Base-by-base conservation (phyloP, 2,113 vertebrate genomes). In the Vidua macroura region DNA sequence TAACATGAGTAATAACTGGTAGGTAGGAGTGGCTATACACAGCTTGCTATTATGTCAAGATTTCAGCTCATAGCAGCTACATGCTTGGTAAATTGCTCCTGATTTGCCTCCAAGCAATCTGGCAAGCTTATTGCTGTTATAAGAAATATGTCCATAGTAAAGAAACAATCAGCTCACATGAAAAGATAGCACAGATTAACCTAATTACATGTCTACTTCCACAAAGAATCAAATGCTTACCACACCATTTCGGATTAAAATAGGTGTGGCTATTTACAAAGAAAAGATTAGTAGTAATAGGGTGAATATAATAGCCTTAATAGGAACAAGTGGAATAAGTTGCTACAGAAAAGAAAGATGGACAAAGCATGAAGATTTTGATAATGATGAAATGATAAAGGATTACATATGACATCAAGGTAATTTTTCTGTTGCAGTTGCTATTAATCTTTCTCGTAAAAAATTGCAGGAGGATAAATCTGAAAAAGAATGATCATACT, bases 201-300 rank as follows among this genome's bases (percentile, higher is more conserved):
- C 98, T 98, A 98, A 98, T 99, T 98, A 98, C 97, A 98, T 98
- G 98, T 98, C 98, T 98, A 97, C 98, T 96, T 94, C 98, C 98
- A 99, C 98, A 99, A 99, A 99, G 98, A 98, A 98, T 98, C 98
- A 98, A 98, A 98, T 98, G 98, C 98, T 99, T 98, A 96, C 98
- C 92, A 97, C 97, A 97, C 97, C 82, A 33, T 87, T 97, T 88
- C 19, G 96, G 98, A 98, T 98, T 98, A 98, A 98, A 98, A 98
- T 98, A 98, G 99, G 99, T 98, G 98, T 98, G 99, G 98, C 98
- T 98, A 98, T 98, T 98, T 98, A 99, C 98, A 98, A 98, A 99
- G 98, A 98, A 98, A 98, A 98, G 98, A 99, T 99, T 99, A 99
- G 98, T 94, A 97, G 98, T 98, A 98, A 97, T 97, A 93, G 88